Conservation (phyloP, 92 coral and sea anemone species). For the Palythoa grandis region DNA sequence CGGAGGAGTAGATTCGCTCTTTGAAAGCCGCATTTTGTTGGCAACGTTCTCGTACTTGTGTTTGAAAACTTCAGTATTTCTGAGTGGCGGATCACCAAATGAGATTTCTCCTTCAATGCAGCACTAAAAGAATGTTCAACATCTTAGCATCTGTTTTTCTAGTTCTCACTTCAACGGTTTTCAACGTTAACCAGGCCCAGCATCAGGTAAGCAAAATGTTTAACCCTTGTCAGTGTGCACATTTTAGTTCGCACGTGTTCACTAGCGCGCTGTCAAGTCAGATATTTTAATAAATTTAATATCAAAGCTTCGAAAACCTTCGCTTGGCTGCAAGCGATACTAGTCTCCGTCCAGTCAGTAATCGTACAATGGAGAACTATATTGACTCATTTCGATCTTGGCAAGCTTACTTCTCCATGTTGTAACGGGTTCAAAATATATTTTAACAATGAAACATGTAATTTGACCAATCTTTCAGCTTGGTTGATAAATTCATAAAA, state of each 20-base stretch:
- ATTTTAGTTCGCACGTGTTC: constrained; percentile 24
- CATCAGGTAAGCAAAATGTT: constrained; percentile 4
- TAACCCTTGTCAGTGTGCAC: background rate
- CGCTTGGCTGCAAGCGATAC: background rate
- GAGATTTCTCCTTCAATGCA: background rate
- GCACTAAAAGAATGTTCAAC: constrained; percentile 2
- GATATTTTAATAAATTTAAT: background rate
- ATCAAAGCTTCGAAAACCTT: constrained; percentile 4
- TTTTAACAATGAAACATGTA: too few relatives aligned
- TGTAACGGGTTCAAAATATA: background rate
- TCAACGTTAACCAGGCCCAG: constrained; percentile 6
- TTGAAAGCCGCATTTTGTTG: background rate
- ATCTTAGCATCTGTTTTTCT: background rate
- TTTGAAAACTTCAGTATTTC: background rate
- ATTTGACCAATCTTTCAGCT: constrained; percentile 24
- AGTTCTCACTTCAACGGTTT: background rate
- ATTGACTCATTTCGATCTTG: background rate
- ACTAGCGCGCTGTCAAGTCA: background rate
- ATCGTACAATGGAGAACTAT: background rate
- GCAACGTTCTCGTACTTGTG: background rate
- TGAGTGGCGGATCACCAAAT: background rate
- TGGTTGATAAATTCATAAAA: background rate
- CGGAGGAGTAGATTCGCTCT: background rate
- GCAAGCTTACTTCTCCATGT: background rate
- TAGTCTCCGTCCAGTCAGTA: too few relatives aligned